Evolutionary conservation across 2,113 vertebrate genomes (phyloP), one percentile per base, ranked within the genome.

Genomic region (Nesogale talazaci): DNA sequence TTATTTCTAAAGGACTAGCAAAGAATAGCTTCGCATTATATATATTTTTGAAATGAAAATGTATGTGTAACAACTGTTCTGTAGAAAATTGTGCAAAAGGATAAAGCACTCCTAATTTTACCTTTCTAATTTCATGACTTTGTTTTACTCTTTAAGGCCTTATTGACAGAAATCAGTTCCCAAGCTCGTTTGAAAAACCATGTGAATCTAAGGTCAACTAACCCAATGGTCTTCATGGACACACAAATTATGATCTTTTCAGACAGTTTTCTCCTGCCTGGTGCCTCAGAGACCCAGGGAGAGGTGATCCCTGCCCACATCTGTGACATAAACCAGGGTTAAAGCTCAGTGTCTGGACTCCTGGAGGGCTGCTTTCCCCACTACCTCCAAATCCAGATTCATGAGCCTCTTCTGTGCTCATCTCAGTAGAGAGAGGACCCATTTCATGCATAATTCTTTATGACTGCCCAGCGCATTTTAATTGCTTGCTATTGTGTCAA

Each of bases 401-500:
- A 57, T 61, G 78, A 85, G 69, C 31, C 9, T 27, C 74, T 46
- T 82, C 75, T 76, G 34, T 29, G 31, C 27, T 27, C 6, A 3
- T 0, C 23, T 40, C 40, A 16, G 88, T n/a, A 36, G 76, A 17
- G 89, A 92, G 92, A 85, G 94, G 87, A 89, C 91, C 95, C 83
- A 29, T 95, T 93, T 94, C 87, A 96, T 63, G 3, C 52, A n/a
- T 87, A 92, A 96, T 95, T 89, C 70, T 14, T 96, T 93, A 91
- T 89, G 94, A 91, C 91, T 88, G 92, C 94, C 95, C 93, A 76
- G 76, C 87, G 93, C 94, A 70, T 91, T 97, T 96, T 95, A 92
- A 93, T 95, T 96, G 89, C 94, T 96, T 95, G 94, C 93, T 96
- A 25, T 69, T 94, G 46, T 93, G 90, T 97, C 40, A 83, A 52